Evolutionary conservation across 2,113 vertebrate species (phyloP).

Genomic region (Chionomys nivalis): DNA sequence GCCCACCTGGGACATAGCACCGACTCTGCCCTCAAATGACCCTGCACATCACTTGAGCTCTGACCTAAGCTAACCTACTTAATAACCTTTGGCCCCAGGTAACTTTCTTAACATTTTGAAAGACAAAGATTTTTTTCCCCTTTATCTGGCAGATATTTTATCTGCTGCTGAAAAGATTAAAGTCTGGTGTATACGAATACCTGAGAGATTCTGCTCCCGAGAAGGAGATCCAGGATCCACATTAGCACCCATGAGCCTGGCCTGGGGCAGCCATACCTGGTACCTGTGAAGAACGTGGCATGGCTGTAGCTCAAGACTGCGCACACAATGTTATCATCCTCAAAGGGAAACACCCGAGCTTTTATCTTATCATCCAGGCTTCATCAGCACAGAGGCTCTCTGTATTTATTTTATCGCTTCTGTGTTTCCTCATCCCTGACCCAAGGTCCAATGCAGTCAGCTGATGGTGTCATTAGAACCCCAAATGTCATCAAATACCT

Average conservation of each 20-base stretch:
- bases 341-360: not conserved
- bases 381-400: not conserved
- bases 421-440: not conserved
- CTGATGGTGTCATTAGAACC: not conserved
- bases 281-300: not conserved
- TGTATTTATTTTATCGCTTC: not conserved
- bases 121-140: not conserved
- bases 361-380: not conserved
- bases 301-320: not conserved
- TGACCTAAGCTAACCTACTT: not conserved
- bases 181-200: rapidly evolving
- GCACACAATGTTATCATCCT: no score
- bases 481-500: rapidly evolving
- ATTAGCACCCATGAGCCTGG: not conserved
- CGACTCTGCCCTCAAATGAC: not conserved
- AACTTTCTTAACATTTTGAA: not conserved
- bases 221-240: no score
- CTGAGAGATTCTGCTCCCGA: not conserved
- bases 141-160: not conserved
- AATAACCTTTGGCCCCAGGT: not conserved
- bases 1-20: not conserved
- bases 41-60: no score
- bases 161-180: not conserved
- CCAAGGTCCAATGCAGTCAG: rapidly evolving
- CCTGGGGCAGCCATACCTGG: rapidly evolving